Base-by-base conservation (phyloP, 2,888 invertebrate genomes). In the Napeogenes sylphis region DNA sequence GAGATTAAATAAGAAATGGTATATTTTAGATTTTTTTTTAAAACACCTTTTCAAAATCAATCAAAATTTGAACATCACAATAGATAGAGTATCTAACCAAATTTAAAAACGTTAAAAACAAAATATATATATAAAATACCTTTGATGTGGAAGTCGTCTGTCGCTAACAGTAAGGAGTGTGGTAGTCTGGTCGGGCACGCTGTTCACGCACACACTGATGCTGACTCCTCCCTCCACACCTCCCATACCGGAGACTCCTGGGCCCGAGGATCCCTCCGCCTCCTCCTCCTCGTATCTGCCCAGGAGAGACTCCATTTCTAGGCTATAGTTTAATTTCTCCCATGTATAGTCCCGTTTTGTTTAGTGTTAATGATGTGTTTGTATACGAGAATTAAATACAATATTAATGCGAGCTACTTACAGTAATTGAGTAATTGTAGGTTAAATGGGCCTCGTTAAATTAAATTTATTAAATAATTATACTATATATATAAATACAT, bases 241-340 rank as follows among this genome's bases (percentile, higher is more conserved):
- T 30, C 83, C 87, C 76, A 88, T 83, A 3, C 85, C 85, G 58
- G 80, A 75, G 51, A 73, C 77, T 57, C 77, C 82, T 10, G 42
- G 8, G 0, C 42, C 42, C 42, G 42, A 42, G 42, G 42, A 10
- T 10, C 42, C 72, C 75, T 4, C 71, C 65, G 2, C 78, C 53
- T 78, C 84, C 75, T 89, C 90, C 78, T 90, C 90, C 76, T 89
- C 90, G 80, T 88, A 90, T 85, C 90, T 90, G 85, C 82, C 80
- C 84, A 85, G 81, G 76, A 84, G 77, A 87, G 75, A 81, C 79
- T 84, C 84, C 82, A 78, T 74, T 75, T 75, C 78, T 77, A 78
- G 75, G 76, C 79, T 79, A 78, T 63, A 72, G 75, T 75, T 65
- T 59, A 72, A 70, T 66, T 68, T 61, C 59, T 63, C 63, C 68